phyloP scores from a whole-genome alignment of 2,888 invertebrate species.

The Alviniconcha strummeri region DNA sequence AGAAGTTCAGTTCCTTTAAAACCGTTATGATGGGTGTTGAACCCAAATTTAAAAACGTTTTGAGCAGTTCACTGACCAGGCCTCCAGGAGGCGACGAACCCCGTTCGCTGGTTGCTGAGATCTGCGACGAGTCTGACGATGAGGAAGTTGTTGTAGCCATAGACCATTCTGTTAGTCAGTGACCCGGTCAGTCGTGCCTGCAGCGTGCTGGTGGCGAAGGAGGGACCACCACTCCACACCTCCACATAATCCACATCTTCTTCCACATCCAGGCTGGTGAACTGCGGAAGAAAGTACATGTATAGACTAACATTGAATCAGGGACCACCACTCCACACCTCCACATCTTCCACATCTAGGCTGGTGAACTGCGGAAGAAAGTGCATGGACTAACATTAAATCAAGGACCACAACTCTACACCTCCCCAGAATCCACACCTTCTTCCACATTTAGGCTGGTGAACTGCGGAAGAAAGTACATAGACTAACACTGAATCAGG shows the following conservation, averaged over 20 bases:
- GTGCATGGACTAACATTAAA: too few relatives aligned
- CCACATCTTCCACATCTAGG: constrained; percentile 6
- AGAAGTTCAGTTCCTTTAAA: neutral
- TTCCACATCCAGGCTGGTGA: too few relatives aligned
- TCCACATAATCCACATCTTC: constrained; percentile 15
- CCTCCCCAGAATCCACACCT: constrained; percentile 4
- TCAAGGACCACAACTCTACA: constrained; percentile 36
- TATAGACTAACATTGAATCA: too few relatives aligned
- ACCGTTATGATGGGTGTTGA: neutral
- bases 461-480: constrained; percentile 21
- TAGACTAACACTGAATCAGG: neutral
- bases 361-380: too few relatives aligned
- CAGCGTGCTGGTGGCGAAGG: constrained; percentile 22
- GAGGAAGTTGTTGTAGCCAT: constrained; percentile 34
- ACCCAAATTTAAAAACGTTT: too few relatives aligned
- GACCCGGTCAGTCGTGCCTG: constrained; percentile 14
- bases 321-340: constrained; percentile 35
- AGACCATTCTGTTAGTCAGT: neutral
- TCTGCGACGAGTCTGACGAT: constrained; percentile 30
- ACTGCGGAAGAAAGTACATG: too few relatives aligned
- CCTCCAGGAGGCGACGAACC: constrained; percentile 24
- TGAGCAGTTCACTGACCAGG: constrained; percentile 4
- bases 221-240: constrained; percentile 36
- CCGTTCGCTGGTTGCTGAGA: neutral
- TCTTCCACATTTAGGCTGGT: constrained; percentile 16